Base-by-base conservation (phyloP, 1,140 invertebrate genomes). In the Mylabris phalerata region DNA sequence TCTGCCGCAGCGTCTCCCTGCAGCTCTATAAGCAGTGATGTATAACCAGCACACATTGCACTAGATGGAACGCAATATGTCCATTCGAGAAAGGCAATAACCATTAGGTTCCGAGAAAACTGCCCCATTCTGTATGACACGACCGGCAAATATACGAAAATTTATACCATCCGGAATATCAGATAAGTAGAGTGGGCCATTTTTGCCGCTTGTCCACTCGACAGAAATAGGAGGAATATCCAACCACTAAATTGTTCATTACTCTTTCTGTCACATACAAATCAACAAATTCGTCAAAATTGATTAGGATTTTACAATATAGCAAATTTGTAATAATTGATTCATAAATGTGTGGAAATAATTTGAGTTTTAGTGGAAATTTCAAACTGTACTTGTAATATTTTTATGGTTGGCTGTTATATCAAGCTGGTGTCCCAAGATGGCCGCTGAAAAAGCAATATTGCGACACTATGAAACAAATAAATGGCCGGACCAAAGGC, bases 61-160 rank as follows among this genome's bases (percentile, higher is more conserved):
- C 74, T 78, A 75, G 76, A 80, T 79, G 75, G 78, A 80, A 79
- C 77, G 78, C 79, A 80, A 80, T 80, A 80, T 80, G 79, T 80
- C 78, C 78, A 75, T 74, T 67, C 73, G 76, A 76, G 77, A 79
- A 79, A 79, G 77, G 79, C 78, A 80, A 80, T 80, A 80, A 80
- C 79, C 79, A 80, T 80, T 80, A 80, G 75, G 77, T 78, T 73
- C 73, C 73, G 73, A 77, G 77, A 78, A 80, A 80, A 79, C 78
- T 79, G 77, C 78, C 77, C 79, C 78, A 79, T 79, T 80, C 75
- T 74, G 75, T 75, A 78, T 78, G 79, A 80, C 79, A 79, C 75
- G 75, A 76, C 74, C 78, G 75, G 73, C 77, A 77, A 79, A 79
- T 80, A 79, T 79, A 76, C 73, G 77, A 71, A 78, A 79, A 79